Evolutionary conservation across 2,797 vertebrate genomes (phyloP).

Genomic region (Mormyrus hasselquistii): DNA sequence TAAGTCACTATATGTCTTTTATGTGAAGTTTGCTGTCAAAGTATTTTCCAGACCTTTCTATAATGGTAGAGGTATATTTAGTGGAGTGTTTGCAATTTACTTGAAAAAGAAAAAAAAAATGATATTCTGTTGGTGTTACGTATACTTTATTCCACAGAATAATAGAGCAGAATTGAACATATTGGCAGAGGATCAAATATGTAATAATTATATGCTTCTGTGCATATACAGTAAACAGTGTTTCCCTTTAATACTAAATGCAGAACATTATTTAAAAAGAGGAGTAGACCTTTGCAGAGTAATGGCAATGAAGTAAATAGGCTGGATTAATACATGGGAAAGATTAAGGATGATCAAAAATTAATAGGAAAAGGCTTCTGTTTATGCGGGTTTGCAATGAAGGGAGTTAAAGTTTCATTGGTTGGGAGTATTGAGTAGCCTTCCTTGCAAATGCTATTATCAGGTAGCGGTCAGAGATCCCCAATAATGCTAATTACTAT

Average conservation of each 20-base stretch:
- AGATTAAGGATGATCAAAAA: constrained; percentile 16
- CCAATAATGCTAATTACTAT: constrained; percentile 12
- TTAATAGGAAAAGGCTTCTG: constrained; percentile 15
- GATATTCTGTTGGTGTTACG: not conserved
- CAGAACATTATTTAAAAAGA: not conserved
- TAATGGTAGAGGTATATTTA: not conserved
- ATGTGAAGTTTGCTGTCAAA: not conserved
- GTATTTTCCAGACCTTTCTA: not conserved
- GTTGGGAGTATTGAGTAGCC: constrained; percentile 14
- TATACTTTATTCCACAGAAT: not conserved
- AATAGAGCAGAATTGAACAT: not conserved
- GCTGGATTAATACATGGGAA: constrained; percentile 20
- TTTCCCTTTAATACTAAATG: not conserved
- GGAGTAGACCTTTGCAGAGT: not conserved
- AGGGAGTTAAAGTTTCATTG: constrained; percentile 23
- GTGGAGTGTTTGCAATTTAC: not conserved
- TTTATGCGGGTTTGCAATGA: not conserved
- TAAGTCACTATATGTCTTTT: not conserved
- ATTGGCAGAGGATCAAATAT: not conserved
- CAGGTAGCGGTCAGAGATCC: not conserved
- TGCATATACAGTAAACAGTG: not conserved
- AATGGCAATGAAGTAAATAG: constrained; percentile 3
- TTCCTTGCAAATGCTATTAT: constrained; percentile 11
- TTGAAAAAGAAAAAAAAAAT: not conserved
- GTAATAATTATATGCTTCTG: not conserved